These are phyloP conservation scores for Danio aesculapii DNA, from an alignment of 2,797 vertebrate genomes.

Conservation along the genomic window DNA sequence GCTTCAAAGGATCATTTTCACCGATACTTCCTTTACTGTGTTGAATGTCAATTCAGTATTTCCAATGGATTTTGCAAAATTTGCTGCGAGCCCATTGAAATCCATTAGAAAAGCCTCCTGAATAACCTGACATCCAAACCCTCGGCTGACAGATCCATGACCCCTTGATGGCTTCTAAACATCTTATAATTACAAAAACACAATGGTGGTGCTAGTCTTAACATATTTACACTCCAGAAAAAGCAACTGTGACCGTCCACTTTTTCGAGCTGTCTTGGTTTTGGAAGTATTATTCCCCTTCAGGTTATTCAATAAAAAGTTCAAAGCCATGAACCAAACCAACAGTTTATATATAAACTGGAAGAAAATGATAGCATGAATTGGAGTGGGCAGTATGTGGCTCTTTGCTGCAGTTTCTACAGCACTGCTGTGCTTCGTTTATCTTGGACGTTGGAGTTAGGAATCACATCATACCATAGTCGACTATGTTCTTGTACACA, in stretches of 20 bases:
- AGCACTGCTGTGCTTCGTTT: background rate
- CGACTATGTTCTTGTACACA: too few species aligned
- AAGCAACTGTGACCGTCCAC: background rate
- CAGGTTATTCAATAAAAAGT: background rate
- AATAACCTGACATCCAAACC: constrained; percentile 36
- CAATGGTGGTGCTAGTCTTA: background rate
- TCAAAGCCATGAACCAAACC: background rate
- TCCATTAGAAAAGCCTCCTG: constrained; percentile 51
- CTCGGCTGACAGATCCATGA: constrained; percentile 25
- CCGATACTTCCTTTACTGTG: constrained; percentile 52
- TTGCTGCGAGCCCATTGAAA: constrained; percentile 43
- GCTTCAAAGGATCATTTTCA: constrained; percentile 64
- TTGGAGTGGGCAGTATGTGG: background rate
- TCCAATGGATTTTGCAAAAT: constrained; percentile 57
- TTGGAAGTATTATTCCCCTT: background rate
- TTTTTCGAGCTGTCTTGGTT: background rate
- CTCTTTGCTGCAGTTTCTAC: background rate
- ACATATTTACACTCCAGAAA: background rate
- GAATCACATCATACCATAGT: too few species aligned
- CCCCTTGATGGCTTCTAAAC: constrained; percentile 19
- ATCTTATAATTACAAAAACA: constrained; percentile 25
- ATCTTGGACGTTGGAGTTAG: background rate
- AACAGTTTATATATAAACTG: background rate
- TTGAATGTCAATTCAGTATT: constrained; percentile 48
- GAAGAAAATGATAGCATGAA: background rate